Base-by-base conservation (phyloP, 2,113 vertebrate genomes). In the Etheostoma spectabile region DNA sequence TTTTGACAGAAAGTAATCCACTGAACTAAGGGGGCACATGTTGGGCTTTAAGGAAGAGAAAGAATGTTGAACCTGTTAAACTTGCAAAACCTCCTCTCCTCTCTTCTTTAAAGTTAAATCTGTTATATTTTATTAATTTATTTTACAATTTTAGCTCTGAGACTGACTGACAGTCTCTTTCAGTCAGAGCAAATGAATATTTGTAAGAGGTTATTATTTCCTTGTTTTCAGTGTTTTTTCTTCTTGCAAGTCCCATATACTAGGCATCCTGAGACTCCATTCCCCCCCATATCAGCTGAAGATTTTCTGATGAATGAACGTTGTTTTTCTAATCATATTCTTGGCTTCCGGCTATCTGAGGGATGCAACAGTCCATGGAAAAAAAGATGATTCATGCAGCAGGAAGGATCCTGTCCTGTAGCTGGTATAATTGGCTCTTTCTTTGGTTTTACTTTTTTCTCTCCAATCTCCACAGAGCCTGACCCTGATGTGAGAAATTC, bases 401-500 rank as follows among this genome's bases (percentile, higher is more conserved):
- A 61, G 21, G 55, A 22, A 30, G 18, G 21, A 38, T 60, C 12
- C 24, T 30, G 56, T 61, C 21, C 67, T 53, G 3, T 59, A 38
- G 27, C 38, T 64, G 27, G n/a, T 51, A 22, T 38, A 68, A 38
- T 10, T 21, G 12, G 5, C 27, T 16, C 52, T 52, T 70, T 46
- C 45, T 51, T 38, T 6, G 24, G 24, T 27, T 67, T 74, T 5
- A 42, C 5, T 11, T 61, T 75, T 72, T 64, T 71, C 15, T 21
- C 56, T 63, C 24, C 70, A 56, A 22, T 79, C 73, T 77, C 80
- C 30, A 64, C 56, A 35, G 66, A 86, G 49, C 45, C 69, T 76
- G 57, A 67, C 80, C 71, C 45, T 86, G 82, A 84, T 87, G 90
- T 94, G 94, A 90, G 91, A 94, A 86, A 94, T 95, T 94, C 94